Evolutionary conservation across 1,140 invertebrate species (phyloP), one percentile per base, ranked within the genome.

Genomic region (Cotesia chilonis): DNA sequence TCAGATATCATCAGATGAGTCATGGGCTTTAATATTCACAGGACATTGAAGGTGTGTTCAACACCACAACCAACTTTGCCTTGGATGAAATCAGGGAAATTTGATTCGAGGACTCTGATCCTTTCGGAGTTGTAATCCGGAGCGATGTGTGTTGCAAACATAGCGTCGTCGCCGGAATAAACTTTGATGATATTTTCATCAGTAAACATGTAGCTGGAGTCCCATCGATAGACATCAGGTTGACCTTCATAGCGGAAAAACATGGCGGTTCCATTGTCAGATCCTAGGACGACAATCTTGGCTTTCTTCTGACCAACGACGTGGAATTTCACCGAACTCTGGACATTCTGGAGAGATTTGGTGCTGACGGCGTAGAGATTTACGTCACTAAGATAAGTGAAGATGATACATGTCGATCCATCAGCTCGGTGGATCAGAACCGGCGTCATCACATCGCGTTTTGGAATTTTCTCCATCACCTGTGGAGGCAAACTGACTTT

Each of bases 1-100:
- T 28, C 3, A 28, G 28, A 28, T 28, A 28, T 28, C 28, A 28
- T 28, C 28, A 28, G 28, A 28, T 28, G 28, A 28, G 28, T 28
- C 28, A 28, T 28, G 28, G 28, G 28, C 28, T 1, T 28, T 28
- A 67, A 7, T 66, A 82, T 84, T 76, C 85, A 86, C 82, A 90
- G 86, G 20, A 89, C 69, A 12, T 75, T 82, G n/a, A 90, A 77
- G 12, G 87, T 85, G 73, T 90, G 90, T 10, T 87, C 83, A 37
- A 87, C 87, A 3, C 89, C 90, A 75, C 90, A 90, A 10, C 90
- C 90, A 12, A 90, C 88, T 7, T 87, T 89, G 66, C 88, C 88
- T 64, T 89, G 86, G 78, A 91, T 87, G 76, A 85, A 92, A 82
- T 91, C 90, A 0, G 87, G 89, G 78, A 91, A 91, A 78, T 92